Percentiles rank a stretch among this genome's conserved stretches.
These are phyloP conservation scores for Aphidius colemani DNA, from an alignment of 2,888 invertebrate species.

Conservation along the genomic window DNA sequence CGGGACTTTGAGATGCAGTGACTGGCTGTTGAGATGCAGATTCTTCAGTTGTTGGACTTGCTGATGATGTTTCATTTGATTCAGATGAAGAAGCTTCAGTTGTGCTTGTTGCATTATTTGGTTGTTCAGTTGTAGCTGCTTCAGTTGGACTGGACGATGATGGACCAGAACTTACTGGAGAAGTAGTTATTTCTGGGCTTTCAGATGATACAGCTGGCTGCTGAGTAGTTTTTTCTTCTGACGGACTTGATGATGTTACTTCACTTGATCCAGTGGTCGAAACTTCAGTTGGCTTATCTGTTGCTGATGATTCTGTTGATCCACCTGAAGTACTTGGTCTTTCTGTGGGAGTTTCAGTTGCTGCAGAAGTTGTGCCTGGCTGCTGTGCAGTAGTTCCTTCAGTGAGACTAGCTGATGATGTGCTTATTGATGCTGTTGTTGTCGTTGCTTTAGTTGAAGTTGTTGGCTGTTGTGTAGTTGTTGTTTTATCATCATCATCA, in stretches of 20 bases:
- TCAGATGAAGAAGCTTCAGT: neutral
- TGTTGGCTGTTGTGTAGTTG: constrained; percentile 19
- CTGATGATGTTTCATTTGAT: neutral
- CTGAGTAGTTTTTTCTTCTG: neutral
- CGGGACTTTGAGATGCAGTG: neutral
- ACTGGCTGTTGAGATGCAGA: neutral
- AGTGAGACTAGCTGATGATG: neutral
- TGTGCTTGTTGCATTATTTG: neutral
- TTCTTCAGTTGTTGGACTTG: neutral
- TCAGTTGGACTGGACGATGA: too few relatives aligned
- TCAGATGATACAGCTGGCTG: neutral
- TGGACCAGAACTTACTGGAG: too few relatives aligned
- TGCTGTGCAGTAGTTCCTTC: constrained; percentile 12
- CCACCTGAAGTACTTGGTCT: neutral
- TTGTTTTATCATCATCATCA: neutral
- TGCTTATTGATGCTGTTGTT: neutral
- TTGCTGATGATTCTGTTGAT: neutral
- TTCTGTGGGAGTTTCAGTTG: neutral
- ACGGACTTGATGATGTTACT: too few relatives aligned
- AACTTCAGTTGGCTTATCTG: neutral
- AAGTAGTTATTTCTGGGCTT: neutral
- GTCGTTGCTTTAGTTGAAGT: too few relatives aligned
- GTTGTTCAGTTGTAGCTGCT: neutral
- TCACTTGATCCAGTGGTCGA: too few relatives aligned
- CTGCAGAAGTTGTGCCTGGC: constrained; percentile 1